A percentile compares a stretch with the other conserved stretches of the same genome.
These are phyloP conservation scores for Porites rus DNA, from an alignment of 92 coral and sea anemone genomes.

Conservation along the genomic window DNA sequence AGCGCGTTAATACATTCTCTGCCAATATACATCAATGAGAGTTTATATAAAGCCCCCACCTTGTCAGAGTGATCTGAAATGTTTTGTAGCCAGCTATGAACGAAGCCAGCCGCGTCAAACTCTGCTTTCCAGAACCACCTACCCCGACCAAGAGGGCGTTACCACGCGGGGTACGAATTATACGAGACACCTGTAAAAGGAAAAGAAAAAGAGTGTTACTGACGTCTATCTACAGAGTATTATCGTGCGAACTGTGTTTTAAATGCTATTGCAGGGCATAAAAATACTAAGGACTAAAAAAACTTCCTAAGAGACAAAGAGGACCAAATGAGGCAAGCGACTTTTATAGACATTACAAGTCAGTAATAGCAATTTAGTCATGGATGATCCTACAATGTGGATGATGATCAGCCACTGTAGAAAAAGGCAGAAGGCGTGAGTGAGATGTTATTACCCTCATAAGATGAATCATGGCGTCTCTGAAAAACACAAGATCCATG, in stretches of 20 bases:
- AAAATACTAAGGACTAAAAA: too few species aligned
- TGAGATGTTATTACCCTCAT: constrained; percentile 68
- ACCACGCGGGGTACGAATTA: constrained; percentile 90
- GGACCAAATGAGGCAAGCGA: not conserved
- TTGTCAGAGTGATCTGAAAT: constrained; percentile 94
- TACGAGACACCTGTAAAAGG: constrained; percentile 85
- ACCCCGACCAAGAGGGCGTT: constrained; percentile 98
- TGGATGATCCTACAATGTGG: not conserved
- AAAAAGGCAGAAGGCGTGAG: not conserved
- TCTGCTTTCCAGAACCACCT: constrained; percentile 97
- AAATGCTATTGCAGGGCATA: too few species aligned
- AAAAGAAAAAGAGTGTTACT: not conserved
- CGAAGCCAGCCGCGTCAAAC: constrained; percentile 88
- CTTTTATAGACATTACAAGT: not conserved
- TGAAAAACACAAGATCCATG: constrained; percentile 97
- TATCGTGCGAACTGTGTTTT: too few species aligned
- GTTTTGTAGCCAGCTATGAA: constrained; percentile 93
- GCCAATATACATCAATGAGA: not conserved
- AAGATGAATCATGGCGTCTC: constrained; percentile 98
- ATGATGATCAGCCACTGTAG: not conserved
- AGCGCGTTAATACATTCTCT: not conserved
- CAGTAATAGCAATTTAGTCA: too few species aligned
- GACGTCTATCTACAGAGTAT: not conserved
- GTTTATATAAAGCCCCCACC: constrained; percentile 45
- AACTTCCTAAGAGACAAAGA: not conserved